Evolutionary conservation across 1,140 invertebrate species (phyloP), one percentile per base, ranked within the genome.

Genomic region (Cydia strobilella): DNA sequence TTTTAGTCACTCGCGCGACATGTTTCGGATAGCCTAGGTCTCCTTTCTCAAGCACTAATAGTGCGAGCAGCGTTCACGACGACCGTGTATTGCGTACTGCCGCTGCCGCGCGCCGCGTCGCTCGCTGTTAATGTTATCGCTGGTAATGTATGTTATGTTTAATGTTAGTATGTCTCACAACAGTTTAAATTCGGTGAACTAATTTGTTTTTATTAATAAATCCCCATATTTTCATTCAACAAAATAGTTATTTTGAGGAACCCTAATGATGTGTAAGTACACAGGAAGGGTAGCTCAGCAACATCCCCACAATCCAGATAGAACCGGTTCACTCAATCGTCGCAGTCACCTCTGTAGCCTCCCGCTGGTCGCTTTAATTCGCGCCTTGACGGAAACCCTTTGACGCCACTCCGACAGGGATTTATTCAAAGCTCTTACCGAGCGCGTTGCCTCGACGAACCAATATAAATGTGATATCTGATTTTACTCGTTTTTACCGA

Each of bases 341-440:
- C 78, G n/a, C 51, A 54, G 54, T 80, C 82, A 82, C 63, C 59
- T 65, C 74, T 39, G 74, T 82, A 73, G 82, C 86, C 89, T 86
- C 90, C 90, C 87, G 90, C 90, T 90, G 90, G 79, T 77, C 73
- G 89, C 82, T 90, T 91, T 90, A 90, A 91, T 91, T 89, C 86
- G 82, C 84, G 83, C 89, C 81, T 84, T 88, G 83, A 86, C 86
- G 76, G 85, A 86, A 90, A 89, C 90, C 90, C 90, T 91, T 91
- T 91, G 86, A 90, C 83, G 80, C 80, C 81, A 85, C 65, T 66
- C 76, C 90, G 90, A 91, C 90, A 89, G 48, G 48, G n/a, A 51
- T 12, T n/a, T 18, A 7, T 51, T n/a, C n/a, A n/a, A 51, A 18
- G 1, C n/a, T 6, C 48, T 51, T n/a, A 51, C 15, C 13, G 45